Conservation (phyloP, 2,113 vertebrate genomes). For the Anhinga rufa region DNA sequence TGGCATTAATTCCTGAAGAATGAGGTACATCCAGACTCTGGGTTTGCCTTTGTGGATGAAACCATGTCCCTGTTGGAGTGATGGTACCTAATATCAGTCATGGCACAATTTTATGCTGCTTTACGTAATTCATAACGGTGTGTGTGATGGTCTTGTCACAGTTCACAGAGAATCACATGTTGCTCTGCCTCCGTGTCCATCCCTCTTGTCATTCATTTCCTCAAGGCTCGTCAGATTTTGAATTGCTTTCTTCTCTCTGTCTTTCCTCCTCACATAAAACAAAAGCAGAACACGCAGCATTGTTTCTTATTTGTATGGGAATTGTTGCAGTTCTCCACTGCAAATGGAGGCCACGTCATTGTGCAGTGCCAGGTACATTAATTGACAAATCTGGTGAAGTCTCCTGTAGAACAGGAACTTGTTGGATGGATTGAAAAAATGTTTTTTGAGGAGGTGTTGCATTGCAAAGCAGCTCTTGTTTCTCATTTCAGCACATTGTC, state of each 20-base stretch:
- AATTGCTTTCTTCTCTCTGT: not conserved
- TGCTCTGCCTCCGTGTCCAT: not conserved
- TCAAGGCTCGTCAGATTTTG: not conserved
- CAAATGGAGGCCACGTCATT: not conserved
- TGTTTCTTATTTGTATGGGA: not conserved
- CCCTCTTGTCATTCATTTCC: not conserved
- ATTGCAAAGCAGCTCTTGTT: not conserved
- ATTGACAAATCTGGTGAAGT: not conserved
- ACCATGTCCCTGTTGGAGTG: not conserved
- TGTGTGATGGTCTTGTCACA: rapidly evolving
- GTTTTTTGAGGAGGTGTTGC: not conserved
- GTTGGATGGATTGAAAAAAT: not conserved
- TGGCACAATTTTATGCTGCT: not conserved
- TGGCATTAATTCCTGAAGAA: not conserved
- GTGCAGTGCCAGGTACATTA: not conserved
- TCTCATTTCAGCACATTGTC: too few species aligned
- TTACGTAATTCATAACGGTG: too few species aligned
- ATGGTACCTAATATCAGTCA: too few species aligned
- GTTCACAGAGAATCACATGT: rapidly evolving
- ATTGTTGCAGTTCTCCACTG: not conserved
- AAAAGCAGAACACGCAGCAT: not conserved
- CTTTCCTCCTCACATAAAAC: not conserved
- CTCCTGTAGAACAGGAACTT: not conserved
- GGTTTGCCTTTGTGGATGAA: not conserved
- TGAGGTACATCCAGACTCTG: not conserved